Evolutionary conservation across 2,888 invertebrate species (phyloP).

Genomic region (Drosophila formosana): DNA sequence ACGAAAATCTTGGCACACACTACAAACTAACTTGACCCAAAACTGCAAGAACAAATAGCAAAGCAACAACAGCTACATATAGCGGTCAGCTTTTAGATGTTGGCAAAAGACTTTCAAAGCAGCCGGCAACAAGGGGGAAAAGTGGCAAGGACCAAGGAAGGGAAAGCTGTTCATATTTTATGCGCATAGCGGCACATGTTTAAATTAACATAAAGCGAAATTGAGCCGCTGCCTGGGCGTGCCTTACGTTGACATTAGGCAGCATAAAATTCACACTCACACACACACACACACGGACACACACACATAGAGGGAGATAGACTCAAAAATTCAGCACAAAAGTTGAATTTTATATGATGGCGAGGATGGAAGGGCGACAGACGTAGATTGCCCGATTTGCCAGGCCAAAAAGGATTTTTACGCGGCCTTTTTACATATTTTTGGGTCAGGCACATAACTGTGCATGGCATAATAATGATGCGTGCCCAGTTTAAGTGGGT

Average conservation of each 20-base stretch:
- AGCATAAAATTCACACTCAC: conserved; percentile 61
- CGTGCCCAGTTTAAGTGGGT: conserved; percentile 49
- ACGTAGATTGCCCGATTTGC: conserved; percentile 58
- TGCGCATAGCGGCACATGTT: conserved; percentile 81
- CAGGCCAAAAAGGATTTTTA: conserved; percentile 71
- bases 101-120: conserved; percentile 5
- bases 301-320: conserved; percentile 31
- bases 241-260: conserved; percentile 73
- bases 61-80: conserved; percentile 8
- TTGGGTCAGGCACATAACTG: conserved; percentile 79
- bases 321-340: conserved; percentile 78
- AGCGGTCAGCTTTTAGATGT: conserved; percentile 38
- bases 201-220: conserved; percentile 81
- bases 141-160: background rate
- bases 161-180: conserved; percentile 73
- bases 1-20: conserved; percentile 63
- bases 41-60: conserved; percentile 72
- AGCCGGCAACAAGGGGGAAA: background rate
- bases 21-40: conserved; percentile 74
- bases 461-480: conserved; percentile 81
- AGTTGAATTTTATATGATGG: conserved; percentile 73
- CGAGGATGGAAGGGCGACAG: conserved; percentile 6
- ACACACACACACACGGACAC: conserved; percentile 9
- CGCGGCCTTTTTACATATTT: conserved; percentile 77
- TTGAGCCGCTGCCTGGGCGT: conserved; percentile 72